Evolutionary conservation across 2,888 invertebrate genomes (phyloP), one percentile per base, ranked within the genome.

Genomic region (Argyresthia albistria): DNA sequence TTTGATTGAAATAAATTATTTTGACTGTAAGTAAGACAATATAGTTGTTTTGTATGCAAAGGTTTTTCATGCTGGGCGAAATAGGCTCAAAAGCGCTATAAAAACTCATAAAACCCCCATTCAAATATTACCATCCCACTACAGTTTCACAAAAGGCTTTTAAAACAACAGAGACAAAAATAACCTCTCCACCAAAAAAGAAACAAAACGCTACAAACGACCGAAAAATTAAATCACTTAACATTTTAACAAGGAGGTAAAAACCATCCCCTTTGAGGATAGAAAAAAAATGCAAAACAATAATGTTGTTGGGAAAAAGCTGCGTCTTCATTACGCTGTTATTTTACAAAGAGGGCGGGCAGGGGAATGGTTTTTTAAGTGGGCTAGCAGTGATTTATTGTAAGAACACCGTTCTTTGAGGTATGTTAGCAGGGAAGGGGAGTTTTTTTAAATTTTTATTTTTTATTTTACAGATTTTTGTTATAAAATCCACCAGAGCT

Each of bases 381-480:
- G 77, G n/a, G 74, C 70, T 68, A 67, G 59, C 53, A 59, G 68
- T 80, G 80, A 83, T 83, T 82, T 82, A 81, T 82, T 72, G 73
- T 71, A 77, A 77, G 76, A 77, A 70, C 62, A 50, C 50, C 50
- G 43, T 42, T 53, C 59, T 53, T 51, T 37, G 9, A n/a, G 57
- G 53, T 16, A 55, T 0, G 39, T 7, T 14, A 57, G 54, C 60
- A 35, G 66, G 68, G 80, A 74, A 53, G 50, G 0, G 56, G 60
- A 37, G 63, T 48, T 55, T n/a, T 50, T 45, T 43, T 43, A 10
- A 39, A 1, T 37, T 11, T 11, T 53, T 45, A 50, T 12, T 42
- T 49, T 52, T 45, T 37, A 45, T 11, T 47, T 6, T 2, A 25
- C 25, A 4, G 25, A 25, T 6, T 25, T 25, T 25, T 25, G n/a